phyloP scores from a whole-genome alignment of 2,113 vertebrate species.

The Neofelis nebulosa region DNA sequence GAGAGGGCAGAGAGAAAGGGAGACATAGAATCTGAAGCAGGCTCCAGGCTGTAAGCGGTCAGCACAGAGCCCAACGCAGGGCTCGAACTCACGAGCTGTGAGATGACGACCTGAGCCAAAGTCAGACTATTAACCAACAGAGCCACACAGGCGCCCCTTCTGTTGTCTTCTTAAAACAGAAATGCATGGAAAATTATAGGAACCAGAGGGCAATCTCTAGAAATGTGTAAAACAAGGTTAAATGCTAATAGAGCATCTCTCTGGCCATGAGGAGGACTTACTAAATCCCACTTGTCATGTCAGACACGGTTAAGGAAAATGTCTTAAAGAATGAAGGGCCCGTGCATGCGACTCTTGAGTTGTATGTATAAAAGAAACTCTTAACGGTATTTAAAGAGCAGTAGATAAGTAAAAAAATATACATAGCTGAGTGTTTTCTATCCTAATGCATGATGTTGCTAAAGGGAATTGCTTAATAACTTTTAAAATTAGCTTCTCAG shows the following conservation, averaged over 20 bases:
- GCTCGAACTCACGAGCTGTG: no score
- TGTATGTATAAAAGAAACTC: neutral
- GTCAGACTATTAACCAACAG: no score
- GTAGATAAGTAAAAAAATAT: neutral
- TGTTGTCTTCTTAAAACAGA: neutral
- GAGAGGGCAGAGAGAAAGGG: no score
- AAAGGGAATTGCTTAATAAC: neutral
- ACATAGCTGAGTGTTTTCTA: neutral
- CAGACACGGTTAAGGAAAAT: neutral
- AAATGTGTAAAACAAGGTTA: neutral
- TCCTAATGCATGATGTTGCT: neutral
- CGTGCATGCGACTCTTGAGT: neutral
- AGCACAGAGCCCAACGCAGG: no score
- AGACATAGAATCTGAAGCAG: no score
- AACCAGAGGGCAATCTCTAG: neutral
- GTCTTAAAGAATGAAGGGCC: neutral
- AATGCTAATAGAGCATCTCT: neutral
- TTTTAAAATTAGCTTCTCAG: neutral
- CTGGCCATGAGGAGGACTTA: neutral
- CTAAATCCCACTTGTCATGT: neutral
- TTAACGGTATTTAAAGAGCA: neutral
- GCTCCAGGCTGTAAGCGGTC: no score
- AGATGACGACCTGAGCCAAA: no score
- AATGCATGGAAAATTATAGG: neutral
- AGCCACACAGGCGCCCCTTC: neutral